Evolutionary conservation across 35 echinoderm and acorn worm genomes (phyloP), one percentile per base, ranked within the genome.

Genomic region (Diadema setosum): DNA sequence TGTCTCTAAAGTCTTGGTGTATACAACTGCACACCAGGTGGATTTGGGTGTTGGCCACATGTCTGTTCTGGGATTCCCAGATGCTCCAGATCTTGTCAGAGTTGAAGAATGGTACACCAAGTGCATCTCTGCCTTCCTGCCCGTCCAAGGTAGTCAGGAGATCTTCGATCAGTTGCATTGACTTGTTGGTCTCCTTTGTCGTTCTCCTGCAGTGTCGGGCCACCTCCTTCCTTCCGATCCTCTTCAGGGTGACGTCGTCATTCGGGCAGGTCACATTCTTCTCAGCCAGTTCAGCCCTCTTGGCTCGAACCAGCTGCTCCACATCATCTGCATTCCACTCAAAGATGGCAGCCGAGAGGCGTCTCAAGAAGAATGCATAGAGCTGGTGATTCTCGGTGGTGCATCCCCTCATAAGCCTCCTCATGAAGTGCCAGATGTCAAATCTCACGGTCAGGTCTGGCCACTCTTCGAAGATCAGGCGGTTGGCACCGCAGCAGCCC

Each of bases 341-440:
- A 43, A 97, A 96, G 31, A 96, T 86, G 69, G 81, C 81, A 8
- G 85, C 25, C 31, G 94, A 96, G 0, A 91, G 61, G 2, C 64
- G 39, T 3, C 76, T 26, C 26, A 91, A 30, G 42, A 88, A 88
- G n/a, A 85, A 33, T 2, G 75, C 23, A 70, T 96, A 96, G 31
- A 92, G 70, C 18, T 73, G 83, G 59, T 97, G 86, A 24, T 81
- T 75, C 35, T 93, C 74, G 2, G 82, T 85, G 40, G 94, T 89
- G 60, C 90, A 93, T 34, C 41, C 75, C 15, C 76, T 15, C 33
- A 83, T 45, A 80, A 93, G 85, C 56, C 83, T 55, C 42, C 75
- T 85, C 91, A 97, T 89, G 87, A 97, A 97, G 58, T 97, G 91
- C 83, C 82, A 93, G 83, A 97, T 90, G 74, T 97, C 91, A 1